Conservation (phyloP, 2,888 invertebrate species). For the Pterostichus madidus region DNA sequence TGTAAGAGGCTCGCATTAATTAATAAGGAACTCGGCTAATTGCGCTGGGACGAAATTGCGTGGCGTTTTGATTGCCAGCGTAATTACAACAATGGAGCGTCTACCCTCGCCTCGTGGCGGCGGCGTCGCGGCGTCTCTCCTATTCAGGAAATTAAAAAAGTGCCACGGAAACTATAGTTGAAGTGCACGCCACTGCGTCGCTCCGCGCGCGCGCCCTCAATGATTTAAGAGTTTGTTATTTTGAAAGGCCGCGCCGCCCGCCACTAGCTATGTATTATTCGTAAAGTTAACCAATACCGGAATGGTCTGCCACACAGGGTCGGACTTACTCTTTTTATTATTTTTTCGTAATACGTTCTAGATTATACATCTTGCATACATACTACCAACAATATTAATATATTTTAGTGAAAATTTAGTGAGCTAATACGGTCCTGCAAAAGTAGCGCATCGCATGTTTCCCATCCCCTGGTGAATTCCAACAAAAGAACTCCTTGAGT, state of each 20-base stretch:
- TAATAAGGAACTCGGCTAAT: conserved; percentile 78
- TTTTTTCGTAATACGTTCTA: neutral
- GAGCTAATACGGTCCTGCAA: conserved; percentile 16
- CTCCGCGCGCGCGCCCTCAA: conserved; percentile 21
- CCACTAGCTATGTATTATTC: conserved; percentile 41
- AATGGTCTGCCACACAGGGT: conserved; percentile 6
- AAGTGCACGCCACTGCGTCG: conserved; percentile 18
- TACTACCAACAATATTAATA: neutral
- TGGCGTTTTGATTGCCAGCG: conserved; percentile 73
- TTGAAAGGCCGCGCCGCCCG: conserved; percentile 40
- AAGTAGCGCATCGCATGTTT: conserved; percentile 34
- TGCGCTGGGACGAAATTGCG: conserved; percentile 75
- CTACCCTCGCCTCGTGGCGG: conserved; percentile 31
- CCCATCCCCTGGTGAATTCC: conserved; percentile 70
- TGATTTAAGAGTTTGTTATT: conserved; percentile 59
- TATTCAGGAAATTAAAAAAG: conserved; percentile 68
- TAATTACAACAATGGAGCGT: conserved; percentile 73
- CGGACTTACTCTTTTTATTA: neutral
- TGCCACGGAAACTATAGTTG: conserved; percentile 65
- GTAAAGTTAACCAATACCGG: conserved; percentile 28
- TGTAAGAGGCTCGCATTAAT: conserved; percentile 77
- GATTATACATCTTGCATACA: no score
- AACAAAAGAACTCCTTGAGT: conserved; percentile 74
- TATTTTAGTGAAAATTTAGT: neutral
- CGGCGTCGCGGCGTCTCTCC: conserved; percentile 27